These are phyloP conservation scores for Andricus grossulariae DNA, from an alignment of 1,140 invertebrate species.

Conservation along the genomic window DNA sequence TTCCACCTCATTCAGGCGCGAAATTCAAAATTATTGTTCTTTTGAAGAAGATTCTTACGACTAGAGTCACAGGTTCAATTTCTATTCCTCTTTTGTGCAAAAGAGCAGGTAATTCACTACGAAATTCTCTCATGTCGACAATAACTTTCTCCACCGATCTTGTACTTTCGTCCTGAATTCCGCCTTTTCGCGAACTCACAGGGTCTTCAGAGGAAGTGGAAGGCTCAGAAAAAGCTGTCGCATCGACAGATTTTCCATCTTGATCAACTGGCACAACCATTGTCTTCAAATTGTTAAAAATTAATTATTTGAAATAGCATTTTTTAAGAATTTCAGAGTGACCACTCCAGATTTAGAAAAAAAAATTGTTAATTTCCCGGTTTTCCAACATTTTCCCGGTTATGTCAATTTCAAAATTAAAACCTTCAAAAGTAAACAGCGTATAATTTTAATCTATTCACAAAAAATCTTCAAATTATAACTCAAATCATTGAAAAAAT, in stretches of 20 bases:
- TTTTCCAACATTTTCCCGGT: no score
- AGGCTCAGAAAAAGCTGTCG: slow-evolving; percentile 79
- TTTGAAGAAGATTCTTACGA: slow-evolving; percentile 75
- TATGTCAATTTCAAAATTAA: no score
- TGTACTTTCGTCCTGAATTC: slow-evolving; percentile 54
- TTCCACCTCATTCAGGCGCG: no score
- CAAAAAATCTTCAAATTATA: no score
- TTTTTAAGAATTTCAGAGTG: neutral
- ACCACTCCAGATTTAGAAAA: no score
- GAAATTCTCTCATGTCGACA: slow-evolving; percentile 99
- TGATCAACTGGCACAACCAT: slow-evolving; percentile 95
- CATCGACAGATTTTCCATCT: slow-evolving; percentile 88
- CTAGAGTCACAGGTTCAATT: slow-evolving; percentile 93
- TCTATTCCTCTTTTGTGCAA: slow-evolving; percentile 95
- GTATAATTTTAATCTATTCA: no score
- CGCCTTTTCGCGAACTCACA: slow-evolving; percentile 82
- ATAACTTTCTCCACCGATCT: slow-evolving; percentile 82
- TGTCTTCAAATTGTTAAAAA: slow-evolving; percentile 76
- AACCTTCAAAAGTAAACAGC: no score
- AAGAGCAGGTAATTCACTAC: slow-evolving; percentile 95
- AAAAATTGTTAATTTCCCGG: no score
- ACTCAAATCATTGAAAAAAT: no score
- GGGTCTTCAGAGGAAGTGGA: slow-evolving; percentile 66
- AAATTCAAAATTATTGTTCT: no score
- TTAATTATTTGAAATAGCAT: neutral